These are phyloP conservation scores for Chymomyza fuscimana DNA, from an alignment of 2,888 invertebrate genomes.

Conservation along the genomic window DNA sequence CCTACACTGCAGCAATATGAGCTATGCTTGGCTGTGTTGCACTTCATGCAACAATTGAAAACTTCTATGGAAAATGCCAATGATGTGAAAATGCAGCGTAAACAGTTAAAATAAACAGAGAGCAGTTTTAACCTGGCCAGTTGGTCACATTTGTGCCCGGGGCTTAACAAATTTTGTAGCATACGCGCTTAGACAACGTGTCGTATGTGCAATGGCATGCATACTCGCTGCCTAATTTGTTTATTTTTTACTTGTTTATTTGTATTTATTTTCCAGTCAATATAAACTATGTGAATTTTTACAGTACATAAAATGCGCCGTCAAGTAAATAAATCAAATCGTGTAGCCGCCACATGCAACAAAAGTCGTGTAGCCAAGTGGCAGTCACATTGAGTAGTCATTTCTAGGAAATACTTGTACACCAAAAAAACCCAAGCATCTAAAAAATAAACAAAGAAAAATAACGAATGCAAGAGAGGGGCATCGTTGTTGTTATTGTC, in stretches of 20 bases:
- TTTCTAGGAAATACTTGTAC: slow-evolving; percentile 25
- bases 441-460: slow-evolving; percentile 38
- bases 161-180: slow-evolving; percentile 51
- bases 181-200: slow-evolving; percentile 46
- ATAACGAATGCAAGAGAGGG: neutral
- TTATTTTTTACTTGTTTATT: slow-evolving; percentile 76
- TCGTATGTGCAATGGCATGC: slow-evolving; percentile 54
- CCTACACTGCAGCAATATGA: slow-evolving; percentile 2
- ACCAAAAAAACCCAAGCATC: slow-evolving; percentile 30
- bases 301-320: slow-evolving; percentile 66
- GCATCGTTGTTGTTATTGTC: neutral
- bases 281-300: slow-evolving; percentile 78
- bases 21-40: neutral
- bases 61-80: slow-evolving; percentile 54
- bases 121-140: slow-evolving; percentile 20
- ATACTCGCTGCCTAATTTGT: slow-evolving; percentile 44
- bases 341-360: slow-evolving; percentile 35
- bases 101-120: slow-evolving; percentile 59
- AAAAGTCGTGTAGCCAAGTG: slow-evolving; percentile 15
- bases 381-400: neutral
- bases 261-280: slow-evolving; percentile 79
- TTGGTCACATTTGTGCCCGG: slow-evolving; percentile 26
- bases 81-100: slow-evolving; percentile 68
- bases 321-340: slow-evolving; percentile 68
- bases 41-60: slow-evolving; percentile 63